phyloP scores from a whole-genome alignment of 1,140 invertebrate genomes.

The Ceratina australensis region DNA sequence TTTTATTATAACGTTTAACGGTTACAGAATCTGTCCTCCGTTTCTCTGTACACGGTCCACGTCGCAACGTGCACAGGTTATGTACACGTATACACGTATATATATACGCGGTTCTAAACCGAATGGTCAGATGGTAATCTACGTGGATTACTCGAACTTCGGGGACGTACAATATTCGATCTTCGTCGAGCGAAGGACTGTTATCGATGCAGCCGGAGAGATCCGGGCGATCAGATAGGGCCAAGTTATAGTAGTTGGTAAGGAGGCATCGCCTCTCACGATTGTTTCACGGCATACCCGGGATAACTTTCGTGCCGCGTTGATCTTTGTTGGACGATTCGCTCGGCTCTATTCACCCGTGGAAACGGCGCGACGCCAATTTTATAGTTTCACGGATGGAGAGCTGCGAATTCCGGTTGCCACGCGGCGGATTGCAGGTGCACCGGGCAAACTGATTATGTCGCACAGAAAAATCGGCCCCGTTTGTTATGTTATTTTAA shows the following conservation, averaged over 20 bases:
- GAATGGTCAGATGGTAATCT: constrained; percentile 15
- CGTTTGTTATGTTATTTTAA: constrained; percentile 20
- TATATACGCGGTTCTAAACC: neutral
- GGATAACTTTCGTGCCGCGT: constrained; percentile 12
- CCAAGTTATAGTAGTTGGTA: constrained; percentile 13
- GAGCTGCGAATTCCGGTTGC: constrained; percentile 61
- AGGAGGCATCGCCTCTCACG: constrained; percentile 5
- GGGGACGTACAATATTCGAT: neutral
- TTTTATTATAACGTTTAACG: constrained; percentile 15
- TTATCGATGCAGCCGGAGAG: neutral
- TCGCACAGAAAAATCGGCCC: constrained; percentile 16
- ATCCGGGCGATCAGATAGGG: constrained; percentile 28
- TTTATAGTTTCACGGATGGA: constrained; percentile 69
- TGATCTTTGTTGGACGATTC: constrained; percentile 20
- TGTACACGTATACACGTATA: too few relatives aligned
- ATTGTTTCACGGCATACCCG: constrained; percentile 36
- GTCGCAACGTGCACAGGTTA: too few relatives aligned
- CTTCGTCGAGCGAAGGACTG: neutral
- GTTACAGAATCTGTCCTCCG: too few relatives aligned
- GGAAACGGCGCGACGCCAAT: constrained; percentile 59
- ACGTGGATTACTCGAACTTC: neutral
- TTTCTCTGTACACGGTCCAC: too few relatives aligned
- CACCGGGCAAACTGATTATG: constrained; percentile 51
- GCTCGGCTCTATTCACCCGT: constrained; percentile 58
- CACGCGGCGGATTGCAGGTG: constrained; percentile 65